Percentiles rank a stretch among this genome's conserved stretches.
These are phyloP conservation scores for Lasioglossum baleicum DNA, from an alignment of 1,140 invertebrate genomes.

Conservation along the genomic window DNA sequence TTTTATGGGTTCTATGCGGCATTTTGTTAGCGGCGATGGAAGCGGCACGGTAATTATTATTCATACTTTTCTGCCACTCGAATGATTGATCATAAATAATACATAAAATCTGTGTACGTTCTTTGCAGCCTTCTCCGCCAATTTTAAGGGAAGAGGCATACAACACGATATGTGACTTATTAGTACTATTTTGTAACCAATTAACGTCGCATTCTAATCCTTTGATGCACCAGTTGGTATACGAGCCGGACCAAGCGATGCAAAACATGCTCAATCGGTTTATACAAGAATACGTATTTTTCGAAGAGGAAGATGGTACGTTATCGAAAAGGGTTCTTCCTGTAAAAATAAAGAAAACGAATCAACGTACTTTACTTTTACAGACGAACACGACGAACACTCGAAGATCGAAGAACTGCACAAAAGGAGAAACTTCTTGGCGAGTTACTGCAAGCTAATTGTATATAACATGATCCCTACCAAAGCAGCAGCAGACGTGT, in stretches of 20 bases:
- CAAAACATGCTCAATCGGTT: constrained; percentile 93
- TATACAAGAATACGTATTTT: constrained; percentile 96
- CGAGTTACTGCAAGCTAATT: constrained; percentile 98
- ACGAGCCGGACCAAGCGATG: constrained; percentile 89
- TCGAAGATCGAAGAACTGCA: constrained; percentile 96
- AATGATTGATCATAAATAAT: constrained; percentile 4
- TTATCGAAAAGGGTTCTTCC: constrained; percentile 8
- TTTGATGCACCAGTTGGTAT: constrained; percentile 87
- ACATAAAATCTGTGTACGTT: constrained; percentile 34
- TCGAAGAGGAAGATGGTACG: constrained; percentile 89
- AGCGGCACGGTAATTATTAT: constrained; percentile 44
- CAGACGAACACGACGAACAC: constrained; percentile 94
- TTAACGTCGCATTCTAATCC: constrained; percentile 82
- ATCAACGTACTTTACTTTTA: background rate
- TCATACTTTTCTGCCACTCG: background rate
- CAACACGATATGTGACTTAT: constrained; percentile 95
- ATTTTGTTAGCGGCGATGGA: constrained; percentile 79
- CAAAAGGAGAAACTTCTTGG: constrained; percentile 96
- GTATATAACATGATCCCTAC: constrained; percentile 98
- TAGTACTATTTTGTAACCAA: constrained; percentile 97
- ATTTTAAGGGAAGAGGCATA: constrained; percentile 86
- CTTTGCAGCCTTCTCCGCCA: constrained; percentile 59
- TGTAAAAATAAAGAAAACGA: background rate
- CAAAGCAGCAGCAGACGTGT: constrained; percentile 94
- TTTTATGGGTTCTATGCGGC: constrained; percentile 88